phyloP scores from a whole-genome alignment of 1,140 invertebrate genomes.

The Drosophila ogumai region DNA sequence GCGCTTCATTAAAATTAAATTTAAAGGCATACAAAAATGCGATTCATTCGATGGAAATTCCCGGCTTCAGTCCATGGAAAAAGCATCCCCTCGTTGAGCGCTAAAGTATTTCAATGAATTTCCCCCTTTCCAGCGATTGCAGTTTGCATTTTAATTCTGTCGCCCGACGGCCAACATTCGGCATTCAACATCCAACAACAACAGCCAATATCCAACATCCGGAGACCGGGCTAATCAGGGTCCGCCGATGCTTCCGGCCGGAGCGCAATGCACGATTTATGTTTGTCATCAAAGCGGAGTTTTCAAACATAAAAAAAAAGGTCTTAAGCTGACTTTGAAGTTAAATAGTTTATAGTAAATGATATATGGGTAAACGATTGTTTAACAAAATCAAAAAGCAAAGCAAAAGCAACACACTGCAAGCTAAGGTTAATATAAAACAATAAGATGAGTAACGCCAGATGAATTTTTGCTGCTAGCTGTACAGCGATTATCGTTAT shows the following conservation, averaged over 20 bases:
- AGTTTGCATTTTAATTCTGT: conserved; percentile 40
- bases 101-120: conserved; percentile 31
- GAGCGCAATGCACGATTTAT: conserved; percentile 33
- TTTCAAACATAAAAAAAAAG: background rate
- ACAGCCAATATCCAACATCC: conserved; percentile 26
- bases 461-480: too few species aligned
- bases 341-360: background rate
- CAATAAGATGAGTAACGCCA: background rate
- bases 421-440: background rate
- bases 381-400: background rate
- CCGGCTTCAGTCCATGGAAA: background rate
- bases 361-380: background rate
- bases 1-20: conserved; percentile 71
- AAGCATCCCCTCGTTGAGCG: conserved; percentile 3
- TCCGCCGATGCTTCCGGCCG: conserved; percentile 28
- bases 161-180: conserved; percentile 1
- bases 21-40: conserved; percentile 46
- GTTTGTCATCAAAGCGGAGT: conserved; percentile 5
- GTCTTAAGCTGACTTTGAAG: background rate
- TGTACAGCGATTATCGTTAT: too few species aligned
- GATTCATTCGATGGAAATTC: conserved; percentile 23
- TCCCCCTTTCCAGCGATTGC: conserved; percentile 14
- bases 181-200: conserved; percentile 6
- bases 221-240: conserved; percentile 31
- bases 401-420: background rate